Conservation (phyloP, 2,113 vertebrate genomes). For the Illadopsis cleaveri region DNA sequence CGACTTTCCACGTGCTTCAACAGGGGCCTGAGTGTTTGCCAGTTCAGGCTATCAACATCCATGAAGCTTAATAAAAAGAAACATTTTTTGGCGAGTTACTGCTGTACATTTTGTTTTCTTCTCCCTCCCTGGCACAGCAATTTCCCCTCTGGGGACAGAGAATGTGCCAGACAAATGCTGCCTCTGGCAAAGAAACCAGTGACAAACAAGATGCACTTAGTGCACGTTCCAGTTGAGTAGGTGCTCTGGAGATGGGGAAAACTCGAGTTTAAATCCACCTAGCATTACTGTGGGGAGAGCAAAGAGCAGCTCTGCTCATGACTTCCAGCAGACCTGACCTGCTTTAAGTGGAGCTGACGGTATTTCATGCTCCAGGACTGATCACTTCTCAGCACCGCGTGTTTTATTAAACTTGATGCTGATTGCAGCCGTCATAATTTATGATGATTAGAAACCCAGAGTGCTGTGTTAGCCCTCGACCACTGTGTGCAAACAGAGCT, state of each 20-base stretch:
- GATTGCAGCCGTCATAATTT: constrained; percentile 45
- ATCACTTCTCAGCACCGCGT: not conserved
- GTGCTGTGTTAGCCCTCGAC: not conserved
- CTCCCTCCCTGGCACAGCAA: constrained; percentile 57
- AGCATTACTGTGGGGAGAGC: not conserved
- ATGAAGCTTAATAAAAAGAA: constrained; percentile 60
- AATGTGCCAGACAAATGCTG: constrained; percentile 66
- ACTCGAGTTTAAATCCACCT: constrained; percentile 1
- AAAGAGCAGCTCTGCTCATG: not conserved
- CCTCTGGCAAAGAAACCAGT: constrained; percentile 55
- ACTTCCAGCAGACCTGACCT: constrained; percentile 1
- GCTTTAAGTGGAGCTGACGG: not conserved
- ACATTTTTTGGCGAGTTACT: constrained; percentile 40
- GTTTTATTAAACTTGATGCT: constrained; percentile 27
- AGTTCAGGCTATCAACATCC: constrained; percentile 32
- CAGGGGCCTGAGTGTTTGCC: not conserved
- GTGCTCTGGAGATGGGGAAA: not conserved
- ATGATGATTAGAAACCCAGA: constrained; percentile 33
- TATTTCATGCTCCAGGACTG: not conserved
- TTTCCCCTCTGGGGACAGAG: constrained; percentile 51
- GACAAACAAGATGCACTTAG: constrained; percentile 49
- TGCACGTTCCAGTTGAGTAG: constrained; percentile 50
- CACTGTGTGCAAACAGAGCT: constrained; percentile 25
- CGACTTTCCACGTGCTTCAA: not conserved
- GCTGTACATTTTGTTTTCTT: constrained; percentile 56